Base-by-base conservation (phyloP, 2,888 invertebrate species). In the Caradrina clavipalpis region DNA sequence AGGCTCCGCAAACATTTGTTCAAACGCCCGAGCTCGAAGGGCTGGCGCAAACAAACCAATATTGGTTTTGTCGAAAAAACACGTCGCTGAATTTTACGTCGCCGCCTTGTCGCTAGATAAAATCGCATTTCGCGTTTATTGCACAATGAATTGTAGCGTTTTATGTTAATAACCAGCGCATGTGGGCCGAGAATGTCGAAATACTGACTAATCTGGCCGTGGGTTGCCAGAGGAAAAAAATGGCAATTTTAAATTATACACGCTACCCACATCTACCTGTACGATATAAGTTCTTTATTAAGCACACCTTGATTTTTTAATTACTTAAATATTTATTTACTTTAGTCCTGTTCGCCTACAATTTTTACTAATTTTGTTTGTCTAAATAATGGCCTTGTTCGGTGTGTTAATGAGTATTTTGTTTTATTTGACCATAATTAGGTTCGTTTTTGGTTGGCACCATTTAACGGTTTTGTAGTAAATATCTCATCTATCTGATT, bases 161-260 rank as follows among this genome's bases (percentile, higher is more conserved):
- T 95, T 95, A 95, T 95, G 95, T 95, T 94, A 95, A 95, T 95
- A 94, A 92, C 90, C 75, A 69, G 83, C 76, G 82, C 89, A 88
- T 89, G 95, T 94, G 91, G 95, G 95, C 89, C 84, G 91, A 77
- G 89, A 90, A 94, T 96, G 95, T 94, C 94, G 95, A 95, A 95
- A 95, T 92, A 92, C 95, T 95, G 95, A 96, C 94, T 96, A 96
- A 96, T 92, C 92, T 86, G 87, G 82, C 88, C 92, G 95, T 96
- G 95, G 95, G 95, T 87, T 90, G 94, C 88, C 91, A 86, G 85
- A 86, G 87, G 89, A 93, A 93, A 93, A 93, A 95, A 95, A 95
- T 95, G 94, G 93, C 95, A 94, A 96, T 95, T 96, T 96, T 91
- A 94, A 95, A 95, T 95, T 95, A 95, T 95, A 90, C 92, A 93